Conservation (phyloP, 2,888 invertebrate genomes). For the Sarcophaga subvicina region DNA sequence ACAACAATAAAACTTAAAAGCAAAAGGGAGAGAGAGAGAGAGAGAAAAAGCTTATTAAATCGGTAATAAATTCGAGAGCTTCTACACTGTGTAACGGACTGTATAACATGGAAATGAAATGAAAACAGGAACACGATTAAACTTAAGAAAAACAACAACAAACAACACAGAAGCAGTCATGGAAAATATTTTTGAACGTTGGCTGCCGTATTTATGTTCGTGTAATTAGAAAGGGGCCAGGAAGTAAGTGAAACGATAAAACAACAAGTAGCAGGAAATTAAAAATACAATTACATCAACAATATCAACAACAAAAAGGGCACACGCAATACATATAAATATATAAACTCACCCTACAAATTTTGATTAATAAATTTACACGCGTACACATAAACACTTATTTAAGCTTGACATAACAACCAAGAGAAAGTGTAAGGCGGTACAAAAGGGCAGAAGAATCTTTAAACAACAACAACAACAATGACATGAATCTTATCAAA, state of each 20-base stretch:
- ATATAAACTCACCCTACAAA: not conserved
- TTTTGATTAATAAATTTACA: not conserved
- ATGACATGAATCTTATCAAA: not conserved
- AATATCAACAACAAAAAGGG: not conserved
- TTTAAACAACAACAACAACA: not conserved
- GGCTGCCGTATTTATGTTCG: too few species aligned
- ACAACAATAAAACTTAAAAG: not conserved
- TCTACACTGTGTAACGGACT: conserved; percentile 11
- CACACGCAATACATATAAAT: not conserved
- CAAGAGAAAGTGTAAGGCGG: too few species aligned
- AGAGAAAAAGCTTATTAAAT: not conserved
- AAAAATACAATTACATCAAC: conserved; percentile 22
- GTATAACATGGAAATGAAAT: conserved; percentile 29
- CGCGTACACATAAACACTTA: not conserved
- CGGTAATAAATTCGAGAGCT: conserved; percentile 37
- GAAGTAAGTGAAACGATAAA: conserved; percentile 13
- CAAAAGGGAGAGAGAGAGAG: too few species aligned
- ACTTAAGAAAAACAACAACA: not conserved
- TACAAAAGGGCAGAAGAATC: too few species aligned
- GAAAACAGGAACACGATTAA: conserved; percentile 25
- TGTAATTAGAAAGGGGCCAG: not conserved
- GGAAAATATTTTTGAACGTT: too few species aligned
- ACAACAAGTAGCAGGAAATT: conserved; percentile 56
- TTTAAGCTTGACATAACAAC: too few species aligned
- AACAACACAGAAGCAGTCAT: not conserved